Conservation (phyloP, 1,140 invertebrate species). For the Diabrotica undecimpunctata region DNA sequence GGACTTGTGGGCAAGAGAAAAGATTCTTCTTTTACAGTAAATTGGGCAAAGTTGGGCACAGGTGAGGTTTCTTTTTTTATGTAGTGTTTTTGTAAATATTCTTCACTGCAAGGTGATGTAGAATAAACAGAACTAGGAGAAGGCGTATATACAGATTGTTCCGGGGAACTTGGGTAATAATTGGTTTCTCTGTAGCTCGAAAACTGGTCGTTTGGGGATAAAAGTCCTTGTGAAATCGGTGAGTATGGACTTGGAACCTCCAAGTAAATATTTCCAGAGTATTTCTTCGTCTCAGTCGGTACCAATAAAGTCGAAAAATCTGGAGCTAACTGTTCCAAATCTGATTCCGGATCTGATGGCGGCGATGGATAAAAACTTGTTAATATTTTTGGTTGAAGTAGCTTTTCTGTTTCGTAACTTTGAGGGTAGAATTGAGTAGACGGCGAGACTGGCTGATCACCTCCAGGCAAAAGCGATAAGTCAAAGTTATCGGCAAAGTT, state of each 20-base stretch:
- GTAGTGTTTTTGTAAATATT: slow-evolving; percentile 33
- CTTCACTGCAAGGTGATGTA: slow-evolving; percentile 35
- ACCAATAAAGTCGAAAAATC: slow-evolving; percentile 43
- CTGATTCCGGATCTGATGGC: slow-evolving; percentile 10
- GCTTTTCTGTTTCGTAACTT: slow-evolving; percentile 43
- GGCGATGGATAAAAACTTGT: slow-evolving; percentile 35
- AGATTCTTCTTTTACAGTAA: slow-evolving; percentile 52
- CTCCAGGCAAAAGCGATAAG: slow-evolving; percentile 66
- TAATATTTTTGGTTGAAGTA: slow-evolving; percentile 40
- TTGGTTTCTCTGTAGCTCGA: slow-evolving; percentile 30
- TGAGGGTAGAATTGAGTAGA: slow-evolving; percentile 55
- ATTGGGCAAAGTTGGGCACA: slow-evolving; percentile 30
- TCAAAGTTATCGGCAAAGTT: slow-evolving; percentile 67
- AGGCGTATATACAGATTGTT: slow-evolving; percentile 40
- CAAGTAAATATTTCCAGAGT: slow-evolving; percentile 34
- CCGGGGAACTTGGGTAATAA: slow-evolving; percentile 45
- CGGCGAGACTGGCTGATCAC: slow-evolving; percentile 56
- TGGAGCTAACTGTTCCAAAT: slow-evolving; percentile 32
- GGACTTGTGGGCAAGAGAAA: slow-evolving; percentile 21
- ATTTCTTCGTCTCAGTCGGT: slow-evolving; percentile 29
- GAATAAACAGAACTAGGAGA: slow-evolving; percentile 40
- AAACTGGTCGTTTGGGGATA: slow-evolving; percentile 43
- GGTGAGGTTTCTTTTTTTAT: slow-evolving; percentile 43
- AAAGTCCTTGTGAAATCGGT: slow-evolving; percentile 32
- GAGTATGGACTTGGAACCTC: slow-evolving; percentile 42